Conservation (phyloP, 2,113 vertebrate species). For the Rhegmatorhina hoffmannsi region DNA sequence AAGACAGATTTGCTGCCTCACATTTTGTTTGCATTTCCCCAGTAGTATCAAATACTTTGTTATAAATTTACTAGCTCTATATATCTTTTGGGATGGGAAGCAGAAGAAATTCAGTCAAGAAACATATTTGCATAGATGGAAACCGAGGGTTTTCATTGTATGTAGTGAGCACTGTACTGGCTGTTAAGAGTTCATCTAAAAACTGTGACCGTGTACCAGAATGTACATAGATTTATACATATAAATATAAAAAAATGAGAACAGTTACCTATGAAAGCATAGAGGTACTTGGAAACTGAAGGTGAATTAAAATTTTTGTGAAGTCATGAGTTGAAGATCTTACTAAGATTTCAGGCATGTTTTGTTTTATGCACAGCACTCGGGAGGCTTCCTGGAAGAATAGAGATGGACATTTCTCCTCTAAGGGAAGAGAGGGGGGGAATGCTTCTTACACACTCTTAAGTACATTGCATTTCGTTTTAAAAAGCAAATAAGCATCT, state of each 20-base stretch:
- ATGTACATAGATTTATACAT: background rate
- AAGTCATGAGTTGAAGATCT: background rate
- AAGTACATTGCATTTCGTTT: background rate
- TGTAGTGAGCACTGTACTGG: background rate
- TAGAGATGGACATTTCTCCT: background rate
- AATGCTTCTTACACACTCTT: background rate
- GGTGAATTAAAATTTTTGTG: background rate
- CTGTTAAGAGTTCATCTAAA: background rate
- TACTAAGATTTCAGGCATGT: background rate
- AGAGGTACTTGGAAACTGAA: background rate
- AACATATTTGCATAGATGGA: background rate
- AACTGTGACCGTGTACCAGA: background rate
- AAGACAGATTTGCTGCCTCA: background rate
- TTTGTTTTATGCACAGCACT: background rate
- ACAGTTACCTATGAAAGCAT: background rate
- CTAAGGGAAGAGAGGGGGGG: background rate
- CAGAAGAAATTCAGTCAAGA: background rate
- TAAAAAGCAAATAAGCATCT: conserved; percentile 39
- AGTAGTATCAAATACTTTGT: background rate
- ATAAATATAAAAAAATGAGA: background rate
- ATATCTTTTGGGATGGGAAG: background rate
- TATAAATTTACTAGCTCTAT: background rate
- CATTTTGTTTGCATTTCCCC: background rate
- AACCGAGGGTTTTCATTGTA: background rate
- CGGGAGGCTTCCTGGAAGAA: background rate